Evolutionary conservation across 2,888 invertebrate genomes (phyloP).

Genomic region (Hylaea fasciaria): DNA sequence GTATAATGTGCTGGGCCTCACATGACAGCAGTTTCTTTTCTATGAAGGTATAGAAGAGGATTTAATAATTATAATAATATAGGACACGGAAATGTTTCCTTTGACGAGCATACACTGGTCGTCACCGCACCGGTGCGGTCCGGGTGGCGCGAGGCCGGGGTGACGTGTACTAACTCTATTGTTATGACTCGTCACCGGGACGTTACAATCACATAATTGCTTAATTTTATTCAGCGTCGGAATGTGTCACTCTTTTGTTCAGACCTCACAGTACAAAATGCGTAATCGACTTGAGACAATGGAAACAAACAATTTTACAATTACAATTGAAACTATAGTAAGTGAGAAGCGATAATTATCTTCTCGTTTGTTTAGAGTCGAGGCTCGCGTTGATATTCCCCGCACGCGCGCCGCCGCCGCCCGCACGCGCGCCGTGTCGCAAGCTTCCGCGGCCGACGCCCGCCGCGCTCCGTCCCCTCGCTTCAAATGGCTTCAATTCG

Average conservation of each 20-base stretch:
- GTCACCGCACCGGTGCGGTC: too few relatives aligned
- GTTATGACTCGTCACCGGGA: conserved; percentile 7
- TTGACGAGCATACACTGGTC: not conserved
- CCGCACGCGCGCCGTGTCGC: not conserved
- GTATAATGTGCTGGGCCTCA: conserved; percentile 12
- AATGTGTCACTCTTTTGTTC: not conserved
- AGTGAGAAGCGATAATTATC: too few relatives aligned
- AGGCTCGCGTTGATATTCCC: too few relatives aligned
- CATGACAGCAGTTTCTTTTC: conserved; percentile 8
- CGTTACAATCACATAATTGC: conserved; percentile 1
- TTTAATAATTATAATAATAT: too few relatives aligned
- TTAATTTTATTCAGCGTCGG: not conserved
- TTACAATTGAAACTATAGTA: not conserved
- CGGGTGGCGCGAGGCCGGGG: not conserved
- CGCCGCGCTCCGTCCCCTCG: not conserved
- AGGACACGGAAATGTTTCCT: not conserved
- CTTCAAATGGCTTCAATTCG: not conserved
- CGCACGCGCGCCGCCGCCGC: too few relatives aligned
- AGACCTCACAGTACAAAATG: conserved; percentile 2
- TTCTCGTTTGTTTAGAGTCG: too few relatives aligned
- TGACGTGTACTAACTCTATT: not conserved
- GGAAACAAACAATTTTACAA: not conserved
- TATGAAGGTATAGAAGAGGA: conserved; percentile 14
- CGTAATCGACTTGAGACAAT: not conserved
- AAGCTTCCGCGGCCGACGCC: too few relatives aligned